Conservation (phyloP, 2,113 vertebrate genomes). For the Zosterops pallidus region DNA sequence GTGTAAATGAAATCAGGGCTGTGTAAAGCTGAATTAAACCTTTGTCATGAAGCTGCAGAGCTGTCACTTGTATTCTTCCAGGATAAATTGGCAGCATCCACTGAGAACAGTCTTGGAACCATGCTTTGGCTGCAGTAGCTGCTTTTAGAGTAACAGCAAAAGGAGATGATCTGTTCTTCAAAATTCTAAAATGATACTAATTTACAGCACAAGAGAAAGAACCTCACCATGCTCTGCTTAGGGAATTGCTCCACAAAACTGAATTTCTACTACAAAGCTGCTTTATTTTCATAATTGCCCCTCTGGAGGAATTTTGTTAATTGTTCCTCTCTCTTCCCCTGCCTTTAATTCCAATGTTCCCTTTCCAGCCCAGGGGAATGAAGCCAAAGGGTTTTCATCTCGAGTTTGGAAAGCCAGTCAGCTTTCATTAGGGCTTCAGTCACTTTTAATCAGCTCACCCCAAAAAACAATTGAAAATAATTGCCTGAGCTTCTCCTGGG, state of each 20-base stretch:
- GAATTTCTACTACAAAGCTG: not conserved
- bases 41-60: not conserved
- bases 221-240: not conserved
- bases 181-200: not conserved
- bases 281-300: slow-evolving; percentile 1
- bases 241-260: not conserved
- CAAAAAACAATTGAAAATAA: slow-evolving; percentile 9
- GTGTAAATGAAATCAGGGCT: not conserved
- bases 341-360: not conserved
- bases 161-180: not conserved
- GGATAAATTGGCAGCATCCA: not conserved
- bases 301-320: not conserved
- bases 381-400: not conserved
- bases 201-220: not conserved
- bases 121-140: not conserved
- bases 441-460: slow-evolving; percentile 20
- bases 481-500: slow-evolving; percentile 22
- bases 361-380: not conserved
- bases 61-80: not conserved
- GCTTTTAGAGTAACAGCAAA: not conserved
- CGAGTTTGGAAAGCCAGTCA: not conserved
- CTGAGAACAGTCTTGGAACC: not conserved
- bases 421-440: slow-evolving; percentile 15
- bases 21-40: slow-evolving; percentile 2
- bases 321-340: not conserved